A percentile compares a stretch with the other conserved stretches of the same genome.
phyloP scores from a whole-genome alignment of 1,140 invertebrate genomes.

The Hormaphis cornu region DNA sequence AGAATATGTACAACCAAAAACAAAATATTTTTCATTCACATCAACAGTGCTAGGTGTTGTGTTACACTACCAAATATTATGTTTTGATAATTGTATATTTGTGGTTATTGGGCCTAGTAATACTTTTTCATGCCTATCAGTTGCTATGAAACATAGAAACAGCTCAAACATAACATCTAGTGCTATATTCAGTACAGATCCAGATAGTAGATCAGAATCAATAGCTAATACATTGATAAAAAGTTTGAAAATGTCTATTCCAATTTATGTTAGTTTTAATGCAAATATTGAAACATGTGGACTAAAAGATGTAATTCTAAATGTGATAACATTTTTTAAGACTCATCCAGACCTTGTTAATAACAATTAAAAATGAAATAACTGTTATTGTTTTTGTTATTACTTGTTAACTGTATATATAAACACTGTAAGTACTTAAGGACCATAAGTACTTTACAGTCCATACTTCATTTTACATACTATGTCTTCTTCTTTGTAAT shows the following conservation, averaged over 20 bases:
- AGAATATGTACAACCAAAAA: conserved; percentile 11
- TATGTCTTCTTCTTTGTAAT: too few species aligned
- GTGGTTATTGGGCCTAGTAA: conserved; percentile 1
- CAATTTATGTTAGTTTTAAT: conserved; percentile 29
- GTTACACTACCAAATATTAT: neutral
- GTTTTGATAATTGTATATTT: conserved; percentile 21
- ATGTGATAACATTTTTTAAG: conserved; percentile 2
- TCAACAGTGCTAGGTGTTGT: conserved; percentile 4
- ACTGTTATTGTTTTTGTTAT: too few species aligned
- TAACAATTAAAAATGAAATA: neutral
- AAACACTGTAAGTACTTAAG: too few species aligned
- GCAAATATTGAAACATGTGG: neutral
- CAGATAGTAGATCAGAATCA: conserved; percentile 10
- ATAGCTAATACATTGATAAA: neutral
- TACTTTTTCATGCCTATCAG: neutral
- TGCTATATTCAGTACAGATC: conserved; percentile 20
- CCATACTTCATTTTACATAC: too few species aligned
- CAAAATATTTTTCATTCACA: neutral
- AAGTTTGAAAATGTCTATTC: neutral
- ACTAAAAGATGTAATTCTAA: neutral
- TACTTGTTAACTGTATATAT: too few species aligned
- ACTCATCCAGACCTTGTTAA: neutral
- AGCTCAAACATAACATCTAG: neutral
- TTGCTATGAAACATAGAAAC: conserved; percentile 24
- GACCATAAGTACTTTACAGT: too few species aligned